Conservation (phyloP, 2,113 vertebrate species). For the Zosterops hypoxanthus region DNA sequence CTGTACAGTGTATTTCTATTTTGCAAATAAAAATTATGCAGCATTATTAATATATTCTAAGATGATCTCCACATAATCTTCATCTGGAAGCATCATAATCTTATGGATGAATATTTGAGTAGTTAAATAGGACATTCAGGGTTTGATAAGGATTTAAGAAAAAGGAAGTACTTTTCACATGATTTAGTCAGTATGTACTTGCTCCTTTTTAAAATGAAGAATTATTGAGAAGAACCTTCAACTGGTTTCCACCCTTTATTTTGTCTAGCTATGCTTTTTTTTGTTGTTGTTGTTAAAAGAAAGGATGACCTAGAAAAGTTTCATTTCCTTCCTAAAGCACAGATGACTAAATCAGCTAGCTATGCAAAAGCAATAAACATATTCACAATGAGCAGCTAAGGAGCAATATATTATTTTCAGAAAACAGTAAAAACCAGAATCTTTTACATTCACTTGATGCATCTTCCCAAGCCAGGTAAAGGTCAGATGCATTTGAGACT, state of each 20-base stretch:
- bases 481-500: not conserved
- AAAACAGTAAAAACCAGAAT: not conserved
- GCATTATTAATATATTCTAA: not conserved
- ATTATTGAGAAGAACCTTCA: not conserved
- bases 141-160: not conserved
- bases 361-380: conserved; percentile 20
- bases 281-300: not conserved
- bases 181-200: not conserved
- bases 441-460: not conserved
- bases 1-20: not conserved
- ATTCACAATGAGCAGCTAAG: not conserved
- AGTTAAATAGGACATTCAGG: not conserved
- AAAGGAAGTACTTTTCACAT: not conserved
- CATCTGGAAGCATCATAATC: not conserved
- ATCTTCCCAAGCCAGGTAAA: not conserved
- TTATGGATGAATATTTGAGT: not conserved
- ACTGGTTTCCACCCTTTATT: not conserved
- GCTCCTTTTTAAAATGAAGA: not conserved
- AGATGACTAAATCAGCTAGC: conserved; percentile 14
- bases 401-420: not conserved
- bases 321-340: not conserved
- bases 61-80: not conserved
- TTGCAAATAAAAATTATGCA: not conserved
- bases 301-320: conserved; percentile 7
- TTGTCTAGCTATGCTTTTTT: not conserved